A percentile compares a stretch with the other conserved stretches of the same genome.
phyloP scores from a whole-genome alignment of 2,113 vertebrate genomes.

The Scytalopus superciliaris region DNA sequence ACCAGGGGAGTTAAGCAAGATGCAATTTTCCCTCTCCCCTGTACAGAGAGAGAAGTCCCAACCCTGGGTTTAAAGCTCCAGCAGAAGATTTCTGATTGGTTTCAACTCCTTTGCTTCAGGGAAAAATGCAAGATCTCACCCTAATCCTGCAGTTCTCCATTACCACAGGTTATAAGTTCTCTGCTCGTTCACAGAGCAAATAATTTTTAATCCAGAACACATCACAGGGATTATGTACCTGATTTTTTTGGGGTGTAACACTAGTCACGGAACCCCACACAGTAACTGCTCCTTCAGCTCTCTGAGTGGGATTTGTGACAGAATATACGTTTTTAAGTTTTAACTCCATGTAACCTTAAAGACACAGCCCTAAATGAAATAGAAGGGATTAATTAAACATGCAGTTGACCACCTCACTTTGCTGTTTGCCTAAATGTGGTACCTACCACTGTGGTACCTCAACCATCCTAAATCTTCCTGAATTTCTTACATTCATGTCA shows the following conservation, averaged over 20 bases:
- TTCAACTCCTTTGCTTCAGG: not conserved
- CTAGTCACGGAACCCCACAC: not conserved
- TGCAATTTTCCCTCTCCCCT: not conserved
- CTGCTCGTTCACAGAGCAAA: not conserved
- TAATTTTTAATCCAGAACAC: not conserved
- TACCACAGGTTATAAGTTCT: not conserved
- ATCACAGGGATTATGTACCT: rapidly evolving
- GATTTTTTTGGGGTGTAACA: not conserved
- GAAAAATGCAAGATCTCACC: not conserved
- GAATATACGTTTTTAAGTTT: not conserved
- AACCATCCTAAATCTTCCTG: not conserved
- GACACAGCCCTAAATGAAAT: not conserved
- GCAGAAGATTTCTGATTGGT: not conserved
- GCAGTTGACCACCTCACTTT: not conserved
- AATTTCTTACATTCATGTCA: not conserved
- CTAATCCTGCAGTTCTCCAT: not conserved
- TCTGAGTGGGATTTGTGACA: not conserved
- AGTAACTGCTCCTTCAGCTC: not conserved
- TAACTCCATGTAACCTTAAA: not conserved
- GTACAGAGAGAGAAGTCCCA: not conserved
- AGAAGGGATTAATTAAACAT: not conserved
- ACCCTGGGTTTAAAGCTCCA: not conserved
- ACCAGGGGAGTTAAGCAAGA: not conserved
- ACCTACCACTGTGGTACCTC: not conserved
- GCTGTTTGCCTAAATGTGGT: not conserved